These are phyloP conservation scores for Ametastegia equiseti DNA, from an alignment of 2,888 invertebrate species.

Conservation along the genomic window DNA sequence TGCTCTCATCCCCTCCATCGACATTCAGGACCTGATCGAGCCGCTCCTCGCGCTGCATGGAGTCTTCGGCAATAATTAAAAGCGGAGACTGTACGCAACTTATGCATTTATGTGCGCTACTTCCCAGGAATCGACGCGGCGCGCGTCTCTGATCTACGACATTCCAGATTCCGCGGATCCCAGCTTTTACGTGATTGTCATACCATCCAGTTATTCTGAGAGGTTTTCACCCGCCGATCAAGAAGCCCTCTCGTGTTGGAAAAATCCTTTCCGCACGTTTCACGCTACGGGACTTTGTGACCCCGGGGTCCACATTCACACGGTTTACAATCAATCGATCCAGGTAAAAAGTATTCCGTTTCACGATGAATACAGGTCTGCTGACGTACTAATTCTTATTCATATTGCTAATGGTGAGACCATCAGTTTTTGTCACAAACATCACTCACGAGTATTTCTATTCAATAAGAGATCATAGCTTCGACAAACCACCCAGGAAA, in stretches of 20 bases:
- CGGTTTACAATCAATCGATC: background rate
- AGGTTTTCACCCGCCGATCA: constrained; percentile 25
- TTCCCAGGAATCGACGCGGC: constrained; percentile 54
- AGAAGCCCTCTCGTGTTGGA: constrained; percentile 5
- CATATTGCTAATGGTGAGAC: background rate
- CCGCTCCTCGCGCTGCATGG: constrained; percentile 43
- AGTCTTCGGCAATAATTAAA: constrained; percentile 48
- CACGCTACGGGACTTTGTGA: constrained; percentile 29
- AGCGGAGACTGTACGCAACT: constrained; percentile 41
- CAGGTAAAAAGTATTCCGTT: background rate
- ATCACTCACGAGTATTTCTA: background rate
- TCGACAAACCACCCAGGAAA: background rate
- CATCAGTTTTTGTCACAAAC: background rate
- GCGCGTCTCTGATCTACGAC: constrained; percentile 50
- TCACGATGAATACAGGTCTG: background rate
- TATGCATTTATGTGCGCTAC: constrained; percentile 57
- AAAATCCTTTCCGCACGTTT: background rate
- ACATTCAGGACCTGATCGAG: constrained; percentile 39
- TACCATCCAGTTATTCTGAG: constrained; percentile 48
- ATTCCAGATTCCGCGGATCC: constrained; percentile 49
- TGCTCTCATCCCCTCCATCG: constrained; percentile 39
- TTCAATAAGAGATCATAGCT: background rate
- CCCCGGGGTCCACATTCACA: background rate
- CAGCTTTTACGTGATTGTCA: constrained; percentile 60
- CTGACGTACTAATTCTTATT: background rate